Evolutionary conservation across 2,888 invertebrate species (phyloP), one percentile per base, ranked within the genome.

Genomic region (Tineola bisselliella): DNA sequence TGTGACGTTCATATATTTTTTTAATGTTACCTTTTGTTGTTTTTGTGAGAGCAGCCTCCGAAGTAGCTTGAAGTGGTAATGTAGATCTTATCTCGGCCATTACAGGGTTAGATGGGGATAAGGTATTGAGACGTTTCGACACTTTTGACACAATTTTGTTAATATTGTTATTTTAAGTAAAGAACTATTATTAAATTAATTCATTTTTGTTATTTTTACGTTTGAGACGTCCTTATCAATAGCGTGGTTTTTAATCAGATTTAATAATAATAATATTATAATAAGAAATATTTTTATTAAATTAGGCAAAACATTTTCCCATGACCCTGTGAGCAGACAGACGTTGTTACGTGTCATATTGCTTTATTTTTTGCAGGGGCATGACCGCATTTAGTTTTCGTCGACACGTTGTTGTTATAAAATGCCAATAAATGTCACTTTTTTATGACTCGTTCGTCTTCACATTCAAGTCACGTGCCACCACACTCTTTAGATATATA

Each of bases 381-480:
- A 80, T 77, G 79, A 80, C 72, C 71, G 68, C 71, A 75, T 74
- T 74, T 72, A 74, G 75, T 74, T 66, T 72, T 70, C 74, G 74
- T 67, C 72, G 76, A 75, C 83, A 81, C 81, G 79, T 78, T 75
- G 81, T 80, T 84, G 83, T 81, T 83, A 84, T 86, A 84, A 87
- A 84, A 80, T 74, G 78, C 82, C 81, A 84, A 84, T 87, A 84
- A 87, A 84, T 78, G 86, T 84, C 86, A 84, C 83, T 83, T 84
- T 84, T 86, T 87, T 86, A 84, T 84, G 82, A 81, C 73, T 71
- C 76, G 69, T 72, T 71, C 74, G 71, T 73, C 70, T 74, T 68
- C 68, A 77, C 69, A 83, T 79, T 79, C 84, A 72, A 64, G 80
- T 86, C 84, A 86, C 86, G 86, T 79, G 81, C 84, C 79, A 70